phyloP scores from a whole-genome alignment of 2,888 invertebrate species.

The Seira sanloemensis region DNA sequence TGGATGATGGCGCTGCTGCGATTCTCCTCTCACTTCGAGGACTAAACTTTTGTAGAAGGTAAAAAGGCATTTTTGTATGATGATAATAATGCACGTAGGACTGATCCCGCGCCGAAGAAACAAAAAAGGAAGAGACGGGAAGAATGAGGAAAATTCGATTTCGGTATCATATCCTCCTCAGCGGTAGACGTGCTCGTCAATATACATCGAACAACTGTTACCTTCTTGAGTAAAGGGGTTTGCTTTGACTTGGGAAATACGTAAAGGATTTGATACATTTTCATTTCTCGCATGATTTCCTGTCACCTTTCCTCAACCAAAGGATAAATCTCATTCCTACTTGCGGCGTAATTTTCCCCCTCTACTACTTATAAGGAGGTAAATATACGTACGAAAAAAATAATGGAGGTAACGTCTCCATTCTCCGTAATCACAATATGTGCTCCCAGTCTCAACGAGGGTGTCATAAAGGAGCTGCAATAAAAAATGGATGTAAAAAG shows the following conservation, averaged over 20 bases:
- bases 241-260: background rate
- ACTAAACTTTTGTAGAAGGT: background rate
- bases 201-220: slow-evolving; percentile 4
- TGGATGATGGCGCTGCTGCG: background rate
- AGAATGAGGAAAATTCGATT: slow-evolving; percentile 16
- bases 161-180: slow-evolving; percentile 5
- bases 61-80: background rate
- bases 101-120: background rate
- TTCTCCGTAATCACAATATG: background rate
- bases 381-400: background rate
- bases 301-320: slow-evolving; percentile 34
- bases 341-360: background rate
- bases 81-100: background rate
- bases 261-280: slow-evolving; percentile 43
- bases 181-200: background rate
- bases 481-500: background rate
- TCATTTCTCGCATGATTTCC: slow-evolving; percentile 53
- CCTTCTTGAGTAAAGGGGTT: background rate
- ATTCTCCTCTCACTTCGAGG: background rate
- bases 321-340: slow-evolving; percentile 30
- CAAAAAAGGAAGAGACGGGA: background rate
- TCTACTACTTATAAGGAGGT: background rate
- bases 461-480: background rate
- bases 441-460: background rate
- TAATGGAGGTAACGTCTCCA: slow-evolving; percentile 9